Conservation (phyloP, 2,888 invertebrate species). For the Euplexia lucipara region DNA sequence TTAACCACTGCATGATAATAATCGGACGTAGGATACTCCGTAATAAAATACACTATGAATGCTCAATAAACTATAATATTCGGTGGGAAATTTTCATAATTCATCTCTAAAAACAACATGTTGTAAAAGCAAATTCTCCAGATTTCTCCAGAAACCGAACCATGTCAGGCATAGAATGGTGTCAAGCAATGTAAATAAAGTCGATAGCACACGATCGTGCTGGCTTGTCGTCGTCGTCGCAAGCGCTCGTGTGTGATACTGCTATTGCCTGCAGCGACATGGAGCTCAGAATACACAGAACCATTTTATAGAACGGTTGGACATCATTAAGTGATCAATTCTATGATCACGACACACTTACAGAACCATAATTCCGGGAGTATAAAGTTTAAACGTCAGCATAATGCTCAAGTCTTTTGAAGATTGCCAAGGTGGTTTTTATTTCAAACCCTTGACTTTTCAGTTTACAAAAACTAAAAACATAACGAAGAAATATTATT, state of each 20-base stretch:
- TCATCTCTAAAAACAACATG: background rate
- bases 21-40: no score
- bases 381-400: no score
- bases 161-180: conserved; percentile 25
- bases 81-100: background rate
- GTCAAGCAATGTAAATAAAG: conserved; percentile 41
- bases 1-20: no score
- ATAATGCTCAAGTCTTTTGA: no score
- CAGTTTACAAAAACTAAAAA: no score
- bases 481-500: no score
- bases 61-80: background rate
- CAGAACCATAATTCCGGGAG: no score
- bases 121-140: background rate
- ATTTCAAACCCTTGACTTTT: no score
- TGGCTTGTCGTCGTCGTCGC: conserved; percentile 12
- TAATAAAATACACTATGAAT: background rate
- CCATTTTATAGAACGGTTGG: no score
- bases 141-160: conserved; percentile 9
- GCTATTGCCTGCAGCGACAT: conserved; percentile 72
- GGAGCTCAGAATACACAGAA: conserved; percentile 38
- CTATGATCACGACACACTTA: no score
- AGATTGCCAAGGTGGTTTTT: no score
- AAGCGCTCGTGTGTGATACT: conserved; percentile 64
- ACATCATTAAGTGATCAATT: no score
- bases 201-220: conserved; percentile 27